Evolutionary conservation across 1,140 invertebrate genomes (phyloP).

Genomic region (Cotesia vestalis): DNA sequence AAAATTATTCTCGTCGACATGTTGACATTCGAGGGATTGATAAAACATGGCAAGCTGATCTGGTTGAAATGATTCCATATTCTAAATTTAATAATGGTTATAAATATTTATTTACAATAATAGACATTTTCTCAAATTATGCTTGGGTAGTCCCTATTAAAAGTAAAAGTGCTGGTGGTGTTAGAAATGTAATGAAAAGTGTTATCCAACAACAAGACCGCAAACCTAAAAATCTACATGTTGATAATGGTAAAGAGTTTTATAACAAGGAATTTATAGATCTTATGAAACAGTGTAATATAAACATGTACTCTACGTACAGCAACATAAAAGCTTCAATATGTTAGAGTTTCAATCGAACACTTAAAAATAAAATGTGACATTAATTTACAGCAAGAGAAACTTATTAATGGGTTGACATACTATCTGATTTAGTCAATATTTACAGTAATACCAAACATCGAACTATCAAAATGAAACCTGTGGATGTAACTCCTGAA

Average conservation of each 20-base stretch:
- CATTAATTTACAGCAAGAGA: conserved; percentile 52
- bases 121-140: conserved; percentile 35
- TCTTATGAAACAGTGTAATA: conserved; percentile 13
- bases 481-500: conserved; percentile 40
- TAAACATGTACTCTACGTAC: conserved; percentile 36
- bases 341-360: conserved; percentile 60
- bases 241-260: conserved; percentile 5
- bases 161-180: conserved; percentile 5
- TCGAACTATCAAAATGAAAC: conserved; percentile 50
- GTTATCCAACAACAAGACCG: background rate
- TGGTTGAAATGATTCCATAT: conserved; percentile 32
- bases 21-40: conserved; percentile 23
- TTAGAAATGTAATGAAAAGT: background rate
- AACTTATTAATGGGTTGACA: conserved; percentile 48
- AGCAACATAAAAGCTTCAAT: conserved; percentile 56
- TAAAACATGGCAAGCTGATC: conserved; percentile 32
- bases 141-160: conserved; percentile 44
- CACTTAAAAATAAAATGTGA: conserved; percentile 58
- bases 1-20: conserved; percentile 27
- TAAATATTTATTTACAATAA: conserved; percentile 28
- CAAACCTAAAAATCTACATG: background rate
- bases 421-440: background rate
- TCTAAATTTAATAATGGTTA: background rate
- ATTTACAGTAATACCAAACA: conserved; percentile 54
- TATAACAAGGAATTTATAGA: conserved; percentile 8